phyloP scores from a whole-genome alignment of 2,797 vertebrate genomes.

The Parambassis ranga region DNA sequence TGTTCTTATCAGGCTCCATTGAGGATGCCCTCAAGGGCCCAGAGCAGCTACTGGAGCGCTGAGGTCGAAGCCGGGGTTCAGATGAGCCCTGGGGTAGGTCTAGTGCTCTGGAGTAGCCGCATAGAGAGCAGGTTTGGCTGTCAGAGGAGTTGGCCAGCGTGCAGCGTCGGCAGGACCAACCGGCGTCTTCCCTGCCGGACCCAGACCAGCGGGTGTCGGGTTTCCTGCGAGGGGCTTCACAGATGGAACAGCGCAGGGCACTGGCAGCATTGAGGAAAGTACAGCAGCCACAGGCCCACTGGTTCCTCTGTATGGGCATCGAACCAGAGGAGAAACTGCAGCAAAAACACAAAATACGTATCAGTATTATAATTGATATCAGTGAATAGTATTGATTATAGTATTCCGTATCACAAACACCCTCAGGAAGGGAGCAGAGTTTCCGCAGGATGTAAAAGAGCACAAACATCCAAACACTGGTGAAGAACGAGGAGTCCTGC shows the following conservation, averaged over 20 bases:
- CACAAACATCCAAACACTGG: too few species aligned
- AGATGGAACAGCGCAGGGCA: slow-evolving; percentile 88
- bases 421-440: too few species aligned
- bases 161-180: slow-evolving; percentile 86
- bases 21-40: slow-evolving; percentile 22
- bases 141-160: slow-evolving; percentile 83
- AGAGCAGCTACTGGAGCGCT: slow-evolving; percentile 58
- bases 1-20: not conserved
- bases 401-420: not conserved
- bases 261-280: slow-evolving; percentile 86
- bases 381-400: not conserved
- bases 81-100: not conserved
- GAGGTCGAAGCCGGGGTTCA: slow-evolving; percentile 10
- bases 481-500: too few species aligned
- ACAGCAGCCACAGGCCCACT: slow-evolving; percentile 89
- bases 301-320: slow-evolving; percentile 74
- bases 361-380: not conserved
- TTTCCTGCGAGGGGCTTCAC: slow-evolving; percentile 84
- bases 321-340: slow-evolving; percentile 71
- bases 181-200: slow-evolving; percentile 72
- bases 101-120: slow-evolving; percentile 53
- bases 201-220: slow-evolving; percentile 79
- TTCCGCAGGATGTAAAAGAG: too few species aligned
- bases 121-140: slow-evolving; percentile 81
- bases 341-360: not conserved